Conservation (phyloP, 2,113 vertebrate genomes). For the Ammodytes dubius region DNA sequence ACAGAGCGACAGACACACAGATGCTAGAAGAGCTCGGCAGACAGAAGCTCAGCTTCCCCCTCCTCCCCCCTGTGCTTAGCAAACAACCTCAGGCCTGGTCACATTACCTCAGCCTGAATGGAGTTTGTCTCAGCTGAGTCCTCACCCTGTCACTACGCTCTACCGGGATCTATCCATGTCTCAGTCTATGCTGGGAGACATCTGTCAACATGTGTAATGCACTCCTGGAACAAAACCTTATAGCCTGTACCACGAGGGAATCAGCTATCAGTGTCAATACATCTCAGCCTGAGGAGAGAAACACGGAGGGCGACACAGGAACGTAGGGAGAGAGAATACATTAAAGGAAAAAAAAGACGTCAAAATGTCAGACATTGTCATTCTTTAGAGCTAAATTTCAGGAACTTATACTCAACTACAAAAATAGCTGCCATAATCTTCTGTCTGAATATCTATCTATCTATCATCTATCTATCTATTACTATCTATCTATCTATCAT, state of each 20-base stretch:
- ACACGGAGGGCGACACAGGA: not conserved
- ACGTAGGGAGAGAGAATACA: not conserved
- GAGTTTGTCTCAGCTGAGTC: slow-evolving; percentile 65
- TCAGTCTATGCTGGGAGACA: slow-evolving; percentile 73
- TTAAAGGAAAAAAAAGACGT: not conserved
- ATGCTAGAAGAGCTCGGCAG: not conserved
- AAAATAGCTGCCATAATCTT: slow-evolving; percentile 4
- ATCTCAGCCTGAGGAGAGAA: slow-evolving; percentile 53
- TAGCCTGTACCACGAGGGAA: slow-evolving; percentile 61
- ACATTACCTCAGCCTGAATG: slow-evolving; percentile 64
- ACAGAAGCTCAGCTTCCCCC: slow-evolving; percentile 28
- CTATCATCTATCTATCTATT: too few species aligned
- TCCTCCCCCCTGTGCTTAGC: slow-evolving; percentile 33
- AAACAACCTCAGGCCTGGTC: slow-evolving; percentile 51
- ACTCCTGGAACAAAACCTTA: slow-evolving; percentile 70
- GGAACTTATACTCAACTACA: not conserved
- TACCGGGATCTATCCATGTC: slow-evolving; percentile 68
- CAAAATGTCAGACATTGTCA: not conserved
- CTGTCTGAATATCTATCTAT: not conserved
- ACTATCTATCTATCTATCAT: too few species aligned
- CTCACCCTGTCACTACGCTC: slow-evolving; percentile 69
- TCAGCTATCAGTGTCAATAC: slow-evolving; percentile 69
- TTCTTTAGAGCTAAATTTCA: slow-evolving; percentile 10
- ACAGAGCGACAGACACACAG: slow-evolving; percentile 15
- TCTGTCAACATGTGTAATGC: slow-evolving; percentile 79